Percentiles rank a stretch among this genome's conserved stretches.
Conservation (phyloP, 2,113 vertebrate species). For the Aythya baeri region DNA sequence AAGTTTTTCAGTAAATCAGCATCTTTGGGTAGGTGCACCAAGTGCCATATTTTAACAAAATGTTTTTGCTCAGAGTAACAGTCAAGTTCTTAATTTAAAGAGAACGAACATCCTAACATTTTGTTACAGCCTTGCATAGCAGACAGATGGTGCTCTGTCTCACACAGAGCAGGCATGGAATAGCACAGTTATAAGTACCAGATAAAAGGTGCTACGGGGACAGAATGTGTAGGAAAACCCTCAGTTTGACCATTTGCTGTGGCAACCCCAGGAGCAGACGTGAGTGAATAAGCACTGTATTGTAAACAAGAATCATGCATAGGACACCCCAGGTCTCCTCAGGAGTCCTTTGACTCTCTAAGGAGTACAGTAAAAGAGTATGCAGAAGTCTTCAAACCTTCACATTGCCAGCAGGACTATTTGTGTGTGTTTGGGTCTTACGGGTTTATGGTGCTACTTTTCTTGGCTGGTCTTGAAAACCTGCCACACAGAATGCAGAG, state of each 20-base stretch:
- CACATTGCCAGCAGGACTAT: neutral
- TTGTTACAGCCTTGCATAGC: slow-evolving; percentile 3
- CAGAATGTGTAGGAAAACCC: neutral
- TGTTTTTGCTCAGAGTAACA: slow-evolving; percentile 59
- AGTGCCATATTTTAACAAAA: slow-evolving; percentile 56
- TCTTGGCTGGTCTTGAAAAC: neutral
- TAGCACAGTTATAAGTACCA: neutral
- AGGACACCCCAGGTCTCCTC: neutral
- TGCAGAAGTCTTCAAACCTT: neutral
- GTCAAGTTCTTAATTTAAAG: slow-evolving; percentile 74
- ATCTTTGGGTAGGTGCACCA: slow-evolving; percentile 83
- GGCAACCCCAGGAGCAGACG: neutral
- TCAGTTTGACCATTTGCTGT: neutral
- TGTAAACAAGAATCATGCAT: neutral
- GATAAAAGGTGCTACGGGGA: neutral
- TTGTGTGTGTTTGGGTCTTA: neutral
- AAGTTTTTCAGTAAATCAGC: slow-evolving; percentile 91
- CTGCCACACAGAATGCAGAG: neutral
- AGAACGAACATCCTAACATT: slow-evolving; percentile 56
- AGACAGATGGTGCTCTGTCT: slow-evolving; percentile 22
- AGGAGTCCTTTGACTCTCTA: neutral
- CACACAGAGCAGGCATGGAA: neutral
- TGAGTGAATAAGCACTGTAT: neutral
- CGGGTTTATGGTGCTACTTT: neutral
- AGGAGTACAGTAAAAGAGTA: neutral